Base-by-base conservation (phyloP, 1,140 invertebrate genomes). In the Ectropis grisescens region DNA sequence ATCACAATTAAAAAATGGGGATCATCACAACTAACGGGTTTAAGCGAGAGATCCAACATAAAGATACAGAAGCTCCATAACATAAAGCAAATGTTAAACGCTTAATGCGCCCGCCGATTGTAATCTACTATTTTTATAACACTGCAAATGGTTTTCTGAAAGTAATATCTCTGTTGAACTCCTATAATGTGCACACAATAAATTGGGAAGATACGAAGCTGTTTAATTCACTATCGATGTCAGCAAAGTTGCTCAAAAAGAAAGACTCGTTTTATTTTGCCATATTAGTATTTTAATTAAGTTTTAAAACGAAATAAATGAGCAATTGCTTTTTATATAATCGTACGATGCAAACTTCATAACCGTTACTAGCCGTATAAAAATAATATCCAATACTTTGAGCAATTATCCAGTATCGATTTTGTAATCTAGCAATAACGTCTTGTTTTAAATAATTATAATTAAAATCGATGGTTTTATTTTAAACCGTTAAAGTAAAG, bases 111-210 rank as follows among this genome's bases (percentile, higher is more conserved):
- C 57, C 41, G 40, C 34, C 38, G 69, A 76, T 79, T 56, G 55
- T 8, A 4, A 75, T 79, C 70, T 54, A 37, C 35, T 29, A 42
- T 58, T 64, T 71, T 75, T 74, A 75, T 71, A 56, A 57, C 57
- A 44, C 47, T 37, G 56, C 55, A 62, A 79, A 74, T 74, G 56
- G 60, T 41, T 57, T 67, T 78, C 56, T 70, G 56, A 74, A 71
- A 71, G 62, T 62, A 48, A 62, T 67, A 68, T 65, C 53, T 52
- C 45, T 55, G 56, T 60, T 58, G 59, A 50, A 57, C 46, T 40
- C 43, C 13, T 28, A 41, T 29, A 19, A 4, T 19, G 16, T 4
- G 16, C 16, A 19, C 16, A 19, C 16, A 19, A 19, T 19, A 19
- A 19, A 19, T 19, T 8, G 3, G 3, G 3, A 3, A 19, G 16